A percentile compares a stretch with the other conserved stretches of the same genome.
These are phyloP conservation scores for Nicator chloris DNA, from an alignment of 2,113 vertebrate species.

Conservation along the genomic window DNA sequence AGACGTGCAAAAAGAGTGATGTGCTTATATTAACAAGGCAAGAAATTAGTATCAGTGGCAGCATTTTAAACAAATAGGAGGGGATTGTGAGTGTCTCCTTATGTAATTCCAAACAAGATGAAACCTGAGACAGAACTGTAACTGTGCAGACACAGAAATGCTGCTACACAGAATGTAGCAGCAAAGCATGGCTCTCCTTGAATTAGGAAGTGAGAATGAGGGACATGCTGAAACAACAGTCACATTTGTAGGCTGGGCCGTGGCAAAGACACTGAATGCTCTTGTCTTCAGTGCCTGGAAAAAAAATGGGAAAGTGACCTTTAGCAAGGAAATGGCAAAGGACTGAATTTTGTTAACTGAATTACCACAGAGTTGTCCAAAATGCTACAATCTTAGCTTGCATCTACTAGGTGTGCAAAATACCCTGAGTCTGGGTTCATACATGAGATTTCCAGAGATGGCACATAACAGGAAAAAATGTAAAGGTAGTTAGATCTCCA, in stretches of 20 bases:
- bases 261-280: background rate
- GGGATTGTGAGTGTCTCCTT: background rate
- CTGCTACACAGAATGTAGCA: background rate
- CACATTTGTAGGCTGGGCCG: background rate
- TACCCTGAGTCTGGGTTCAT: background rate
- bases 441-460: background rate
- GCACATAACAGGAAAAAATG: background rate
- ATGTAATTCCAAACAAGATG: background rate
- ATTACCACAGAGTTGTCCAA: background rate
- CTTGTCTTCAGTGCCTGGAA: background rate
- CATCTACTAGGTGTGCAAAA: background rate
- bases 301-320: background rate
- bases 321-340: background rate
- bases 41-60: background rate
- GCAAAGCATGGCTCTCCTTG: background rate
- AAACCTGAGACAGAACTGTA: background rate
- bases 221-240: background rate
- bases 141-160: background rate
- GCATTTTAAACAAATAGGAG: background rate
- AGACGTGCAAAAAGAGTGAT: background rate
- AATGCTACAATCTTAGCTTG: background rate
- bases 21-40: background rate
- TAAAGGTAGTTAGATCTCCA: background rate
- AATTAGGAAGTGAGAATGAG: background rate
- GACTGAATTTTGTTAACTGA: background rate